Evolutionary conservation across 2,113 vertebrate species (phyloP).

Genomic region (Salminus brasiliensis): DNA sequence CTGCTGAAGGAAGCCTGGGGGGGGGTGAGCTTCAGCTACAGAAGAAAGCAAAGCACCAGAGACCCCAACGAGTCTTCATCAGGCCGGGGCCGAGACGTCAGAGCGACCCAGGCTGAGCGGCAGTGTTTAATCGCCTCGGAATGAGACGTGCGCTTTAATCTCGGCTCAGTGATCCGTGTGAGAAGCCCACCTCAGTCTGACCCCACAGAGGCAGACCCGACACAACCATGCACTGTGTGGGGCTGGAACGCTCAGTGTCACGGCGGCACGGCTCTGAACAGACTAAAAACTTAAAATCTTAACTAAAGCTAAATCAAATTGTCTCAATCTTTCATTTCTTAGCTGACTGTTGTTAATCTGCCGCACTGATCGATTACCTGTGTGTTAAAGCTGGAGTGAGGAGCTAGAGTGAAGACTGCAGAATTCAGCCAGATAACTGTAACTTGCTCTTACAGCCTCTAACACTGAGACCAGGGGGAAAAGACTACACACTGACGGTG

Average conservation of each 20-base stretch:
- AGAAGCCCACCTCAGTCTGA: slow-evolving; percentile 18
- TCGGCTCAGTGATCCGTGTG: slow-evolving; percentile 5
- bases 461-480: too few species aligned
- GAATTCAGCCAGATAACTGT: too few species aligned
- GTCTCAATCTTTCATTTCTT: too few species aligned
- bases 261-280: not conserved
- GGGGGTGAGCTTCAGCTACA: slow-evolving; percentile 29
- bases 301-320: too few species aligned
- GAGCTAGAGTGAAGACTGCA: too few species aligned
- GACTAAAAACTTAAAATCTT: too few species aligned
- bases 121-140: slow-evolving; percentile 38
- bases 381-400: too few species aligned
- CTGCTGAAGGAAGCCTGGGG: slow-evolving; percentile 21
- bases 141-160: slow-evolving; percentile 35
- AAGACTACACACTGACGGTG: too few species aligned
- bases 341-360: too few species aligned
- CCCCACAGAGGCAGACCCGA: not conserved
- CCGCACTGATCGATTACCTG: too few species aligned
- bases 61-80: slow-evolving; percentile 42
- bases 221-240: slow-evolving; percentile 6
- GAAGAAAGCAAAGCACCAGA: slow-evolving; percentile 26
- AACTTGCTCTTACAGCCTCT: too few species aligned
- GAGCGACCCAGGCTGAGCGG: slow-evolving; percentile 9
- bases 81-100: slow-evolving; percentile 33
- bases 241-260: slow-evolving; percentile 6